phyloP scores from a whole-genome alignment of 2,797 vertebrate species.

The Lagocephalus sceleratus region DNA sequence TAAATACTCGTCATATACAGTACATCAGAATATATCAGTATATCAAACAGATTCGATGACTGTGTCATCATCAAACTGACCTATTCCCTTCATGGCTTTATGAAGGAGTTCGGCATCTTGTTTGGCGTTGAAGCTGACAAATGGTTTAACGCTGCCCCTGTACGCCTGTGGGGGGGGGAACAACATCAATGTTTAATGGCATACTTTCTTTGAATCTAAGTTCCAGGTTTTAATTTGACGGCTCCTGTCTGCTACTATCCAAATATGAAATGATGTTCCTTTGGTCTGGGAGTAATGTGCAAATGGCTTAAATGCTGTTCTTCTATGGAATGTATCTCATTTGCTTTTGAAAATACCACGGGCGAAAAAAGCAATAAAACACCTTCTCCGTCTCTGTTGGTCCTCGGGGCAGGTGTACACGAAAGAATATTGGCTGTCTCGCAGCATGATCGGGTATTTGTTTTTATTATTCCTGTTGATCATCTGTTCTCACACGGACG shows the following conservation, averaged over 20 bases:
- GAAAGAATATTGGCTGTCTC: constrained; percentile 8
- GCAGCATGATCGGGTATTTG: constrained; percentile 1
- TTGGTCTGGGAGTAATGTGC: no score
- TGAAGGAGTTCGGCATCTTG: constrained; percentile 88
- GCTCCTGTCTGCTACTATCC: no score
- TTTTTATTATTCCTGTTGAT: constrained; percentile 14
- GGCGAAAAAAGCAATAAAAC: constrained; percentile 42
- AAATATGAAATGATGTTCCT: no score
- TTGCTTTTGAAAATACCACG: constrained; percentile 20
- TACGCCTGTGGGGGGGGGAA: constrained; percentile 47
- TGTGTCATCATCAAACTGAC: neutral
- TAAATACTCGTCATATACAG: no score
- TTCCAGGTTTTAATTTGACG: no score
- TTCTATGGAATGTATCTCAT: constrained; percentile 7
- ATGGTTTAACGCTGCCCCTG: constrained; percentile 80
- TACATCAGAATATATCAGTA: no score
- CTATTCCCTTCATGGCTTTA: constrained; percentile 91
- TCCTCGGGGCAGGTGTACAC: constrained; percentile 20
- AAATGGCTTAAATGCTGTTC: neutral
- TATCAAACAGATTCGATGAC: no score
- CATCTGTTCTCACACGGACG: constrained; percentile 11
- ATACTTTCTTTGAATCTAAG: neutral
- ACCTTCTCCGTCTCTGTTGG: constrained; percentile 11
- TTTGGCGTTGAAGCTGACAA: constrained; percentile 85
- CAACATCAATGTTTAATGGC: neutral